Conservation (phyloP, 1,140 invertebrate genomes). For the Drosophila trapezifrons region DNA sequence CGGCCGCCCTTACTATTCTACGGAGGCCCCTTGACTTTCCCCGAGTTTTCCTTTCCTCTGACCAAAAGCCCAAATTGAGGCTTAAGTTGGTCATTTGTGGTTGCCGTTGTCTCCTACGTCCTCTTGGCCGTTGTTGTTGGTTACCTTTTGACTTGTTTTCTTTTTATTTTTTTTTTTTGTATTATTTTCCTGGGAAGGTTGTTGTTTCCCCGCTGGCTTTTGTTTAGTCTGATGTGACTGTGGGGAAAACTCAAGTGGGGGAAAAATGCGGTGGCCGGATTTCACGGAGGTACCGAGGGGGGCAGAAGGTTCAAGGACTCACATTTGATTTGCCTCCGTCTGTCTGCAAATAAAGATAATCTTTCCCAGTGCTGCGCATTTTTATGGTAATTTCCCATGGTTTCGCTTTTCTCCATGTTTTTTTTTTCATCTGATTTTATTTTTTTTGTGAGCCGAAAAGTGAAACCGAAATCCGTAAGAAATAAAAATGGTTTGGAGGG, state of each 20-base stretch:
- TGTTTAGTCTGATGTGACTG: conserved; percentile 55
- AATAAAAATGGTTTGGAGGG: conserved; percentile 45
- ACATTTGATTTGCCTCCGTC: conserved; percentile 56
- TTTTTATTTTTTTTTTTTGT: conserved; percentile 12
- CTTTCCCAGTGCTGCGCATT: conserved; percentile 71
- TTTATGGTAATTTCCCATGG: conserved; percentile 73
- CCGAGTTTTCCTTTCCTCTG: conserved; percentile 19
- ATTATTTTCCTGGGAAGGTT: conserved; percentile 2
- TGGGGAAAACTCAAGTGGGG: conserved; percentile 41
- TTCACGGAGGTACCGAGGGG: too few species aligned
- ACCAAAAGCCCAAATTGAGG: conserved; percentile 42
- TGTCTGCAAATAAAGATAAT: conserved; percentile 74
- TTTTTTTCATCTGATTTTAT: neutral
- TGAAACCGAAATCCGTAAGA: conserved; percentile 34
- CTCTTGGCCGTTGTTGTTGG: conserved; percentile 26
- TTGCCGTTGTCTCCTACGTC: conserved; percentile 21
- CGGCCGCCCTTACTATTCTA: neutral
- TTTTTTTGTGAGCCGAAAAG: conserved; percentile 18
- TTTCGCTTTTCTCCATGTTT: conserved; percentile 16
- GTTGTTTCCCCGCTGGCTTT: conserved; percentile 36
- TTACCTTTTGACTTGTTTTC: conserved; percentile 44
- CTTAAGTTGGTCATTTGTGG: conserved; percentile 59
- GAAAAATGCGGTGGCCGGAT: neutral
- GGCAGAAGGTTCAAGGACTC: conserved; percentile 76
- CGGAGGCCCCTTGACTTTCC: neutral